A percentile compares a stretch with the other conserved stretches of the same genome.
phyloP scores from a whole-genome alignment of 2,888 invertebrate genomes.

The Panopea generosa region DNA sequence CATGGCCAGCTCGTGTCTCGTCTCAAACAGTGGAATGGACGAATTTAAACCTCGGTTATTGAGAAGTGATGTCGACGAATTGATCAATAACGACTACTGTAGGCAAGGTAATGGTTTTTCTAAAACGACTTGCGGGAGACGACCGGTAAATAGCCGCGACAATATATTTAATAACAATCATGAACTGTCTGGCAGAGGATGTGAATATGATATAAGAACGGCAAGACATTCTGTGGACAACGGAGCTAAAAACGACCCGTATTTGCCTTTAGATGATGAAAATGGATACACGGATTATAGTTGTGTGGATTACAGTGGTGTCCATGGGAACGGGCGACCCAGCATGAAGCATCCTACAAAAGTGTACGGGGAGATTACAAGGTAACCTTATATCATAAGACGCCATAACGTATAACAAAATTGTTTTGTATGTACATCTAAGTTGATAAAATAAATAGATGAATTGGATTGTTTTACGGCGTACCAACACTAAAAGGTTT shows the following conservation, averaged over 20 bases:
- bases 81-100: neutral
- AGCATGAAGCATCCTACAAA: conserved; percentile 94
- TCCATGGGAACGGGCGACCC: conserved; percentile 93
- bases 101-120: neutral
- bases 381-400: conserved; percentile 86
- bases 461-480: too few species aligned
- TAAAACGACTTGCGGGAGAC: too few species aligned
- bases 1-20: conserved; percentile 4
- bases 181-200: too few species aligned
- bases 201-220: too few species aligned
- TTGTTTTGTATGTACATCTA: too few species aligned
- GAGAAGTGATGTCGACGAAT: neutral
- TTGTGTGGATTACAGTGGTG: conserved; percentile 89
- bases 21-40: conserved; percentile 9
- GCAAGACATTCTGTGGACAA: too few species aligned
- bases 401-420: too few species aligned
- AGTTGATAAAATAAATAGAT: too few species aligned
- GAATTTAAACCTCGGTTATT: conserved; percentile 8
- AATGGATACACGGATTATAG: conserved; percentile 89
- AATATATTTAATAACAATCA: too few species aligned
- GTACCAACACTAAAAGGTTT: too few species aligned
- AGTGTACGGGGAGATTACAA: conserved; percentile 96
- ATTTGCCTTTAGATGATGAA: neutral
- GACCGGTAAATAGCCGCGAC: too few species aligned
- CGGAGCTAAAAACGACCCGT: too few species aligned